Base-by-base conservation (phyloP, 92 coral and sea anemone genomes). In the Phymanthus crucifer region DNA sequence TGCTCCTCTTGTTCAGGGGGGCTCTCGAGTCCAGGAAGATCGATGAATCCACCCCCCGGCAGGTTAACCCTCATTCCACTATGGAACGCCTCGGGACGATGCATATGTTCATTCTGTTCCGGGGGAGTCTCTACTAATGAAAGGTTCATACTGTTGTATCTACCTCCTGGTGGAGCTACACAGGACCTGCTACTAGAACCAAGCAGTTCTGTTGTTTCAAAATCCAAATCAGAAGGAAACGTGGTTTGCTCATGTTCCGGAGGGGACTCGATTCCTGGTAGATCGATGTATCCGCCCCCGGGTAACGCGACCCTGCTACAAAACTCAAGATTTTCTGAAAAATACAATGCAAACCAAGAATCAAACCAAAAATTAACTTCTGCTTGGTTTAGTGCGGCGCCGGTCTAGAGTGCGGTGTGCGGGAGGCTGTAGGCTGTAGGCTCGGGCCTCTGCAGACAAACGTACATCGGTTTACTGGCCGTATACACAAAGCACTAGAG, bases 11-110 rank as follows among this genome's bases (percentile, higher is more conserved):
- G 79, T 57, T 75, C 79, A 6, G 26, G 54, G 35, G 72, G 46
- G 31, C 27, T 37, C 43, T 70, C 84, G 40, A 58, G 37, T 61
- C 71, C 79, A n/a, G 85, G 85, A 12, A 82, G 74, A 32, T 82
- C 85, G 32, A 82, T 74, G 56, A 82, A 82, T 26, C 85, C 85
- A 17, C 85, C 80, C 18, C 80, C 79, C 5, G 85, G 85, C 29
- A 82, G 10, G 26, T 82, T 74, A 34, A 74, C 50, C 72, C 79
- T 82, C 0, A 80, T 58, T 32, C 79, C 80, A 72, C 71, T 57
- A 46, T 18, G 6, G 7, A 54, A 21, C n/a, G n/a, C 3, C 3
- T 54, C 64, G 1, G 64, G n/a, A 54, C 7, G 64, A 54, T 19
- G 4, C 64, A 21, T 54, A 19, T 4, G 64, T 21, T 54, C 27